Evolutionary conservation across 2,888 invertebrate species (phyloP).

Genomic region (Volucella inanis): DNA sequence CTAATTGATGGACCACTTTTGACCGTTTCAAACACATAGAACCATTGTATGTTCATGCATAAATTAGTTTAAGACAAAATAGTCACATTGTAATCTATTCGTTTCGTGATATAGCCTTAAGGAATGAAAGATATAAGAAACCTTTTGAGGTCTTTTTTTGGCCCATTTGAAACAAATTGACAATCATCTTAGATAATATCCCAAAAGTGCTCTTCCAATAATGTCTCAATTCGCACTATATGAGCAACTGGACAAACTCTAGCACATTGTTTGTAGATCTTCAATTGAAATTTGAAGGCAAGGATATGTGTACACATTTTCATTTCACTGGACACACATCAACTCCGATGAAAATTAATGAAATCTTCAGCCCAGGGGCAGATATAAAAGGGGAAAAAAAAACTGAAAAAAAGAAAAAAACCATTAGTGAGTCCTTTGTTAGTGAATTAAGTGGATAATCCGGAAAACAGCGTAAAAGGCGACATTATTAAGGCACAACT

Average conservation of each 20-base stretch:
- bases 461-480: constrained; percentile 72
- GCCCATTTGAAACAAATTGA: constrained; percentile 63
- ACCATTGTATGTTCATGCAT: too few relatives aligned
- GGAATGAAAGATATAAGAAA: too few relatives aligned
- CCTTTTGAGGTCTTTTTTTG: constrained; percentile 11
- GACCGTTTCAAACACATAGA: too few relatives aligned
- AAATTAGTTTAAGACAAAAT: too few relatives aligned
- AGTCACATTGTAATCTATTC: too few relatives aligned
- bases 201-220: neutral
- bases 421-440: constrained; percentile 70
- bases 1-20: too few relatives aligned
- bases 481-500: constrained; percentile 70
- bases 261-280: constrained; percentile 23
- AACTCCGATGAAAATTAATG: constrained; percentile 65
- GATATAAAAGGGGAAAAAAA: constrained; percentile 10
- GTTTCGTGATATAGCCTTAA: too few relatives aligned
- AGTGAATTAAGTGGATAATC: constrained; percentile 73
- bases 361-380: constrained; percentile 43
- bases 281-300: constrained; percentile 61
- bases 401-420: constrained; percentile 42
- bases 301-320: constrained; percentile 35
- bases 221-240: constrained; percentile 57
- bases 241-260: constrained; percentile 29
- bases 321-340: constrained; percentile 65
- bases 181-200: constrained; percentile 65